Base-by-base conservation (phyloP, 2,888 invertebrate species). In the Apomyelois bistriatella region DNA sequence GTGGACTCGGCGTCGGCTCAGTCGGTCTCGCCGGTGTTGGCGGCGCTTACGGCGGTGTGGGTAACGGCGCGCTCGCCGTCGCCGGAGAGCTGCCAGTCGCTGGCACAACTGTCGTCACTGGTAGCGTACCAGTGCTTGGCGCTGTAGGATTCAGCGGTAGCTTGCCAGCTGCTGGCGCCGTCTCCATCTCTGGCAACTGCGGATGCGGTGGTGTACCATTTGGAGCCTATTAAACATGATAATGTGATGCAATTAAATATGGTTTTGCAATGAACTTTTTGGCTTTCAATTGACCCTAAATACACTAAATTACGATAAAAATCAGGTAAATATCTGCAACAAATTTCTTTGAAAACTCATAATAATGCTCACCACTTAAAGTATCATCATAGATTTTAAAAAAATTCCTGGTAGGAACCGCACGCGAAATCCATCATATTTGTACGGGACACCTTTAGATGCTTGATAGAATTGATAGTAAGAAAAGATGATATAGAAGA, bases 91-190 rank as follows among this genome's bases (percentile, higher is more conserved):
- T 65, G 28, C 64, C 59, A 8, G 66, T 70, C 8, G 53, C 51
- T 22, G 76, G 76, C 28, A 58, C 62, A 15, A 69, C 76, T 1
- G 28, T 56, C n/a, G 60, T 76, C 1, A 54, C 63, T 3, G 76
- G 75, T 0, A 66, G 66, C 41, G 72, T 76, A 43, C 76, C 75
- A 4, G 65, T 75, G 6, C 53, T 64, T 1, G 76, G 78, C 6
- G 57, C 65, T 0, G 72, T 75, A 3, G 55, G 65, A 53, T 76
- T 73, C 48, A 53, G 56, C 4, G 76, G 76, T 0, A 55, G 54
- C 5, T 56, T 76, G 9, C 66, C 70, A 7, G 76, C 74, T 9
- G 60, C 60, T 16, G 76, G 74, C 9, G 53, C 58, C 0, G 68
- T 75, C 0, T 61, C 68, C 12, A 68, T 74, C 5, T 53, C 61